These are phyloP conservation scores for Pangasius sanitwongsei DNA, from an alignment of 2,797 vertebrate species.

Conservation along the genomic window DNA sequence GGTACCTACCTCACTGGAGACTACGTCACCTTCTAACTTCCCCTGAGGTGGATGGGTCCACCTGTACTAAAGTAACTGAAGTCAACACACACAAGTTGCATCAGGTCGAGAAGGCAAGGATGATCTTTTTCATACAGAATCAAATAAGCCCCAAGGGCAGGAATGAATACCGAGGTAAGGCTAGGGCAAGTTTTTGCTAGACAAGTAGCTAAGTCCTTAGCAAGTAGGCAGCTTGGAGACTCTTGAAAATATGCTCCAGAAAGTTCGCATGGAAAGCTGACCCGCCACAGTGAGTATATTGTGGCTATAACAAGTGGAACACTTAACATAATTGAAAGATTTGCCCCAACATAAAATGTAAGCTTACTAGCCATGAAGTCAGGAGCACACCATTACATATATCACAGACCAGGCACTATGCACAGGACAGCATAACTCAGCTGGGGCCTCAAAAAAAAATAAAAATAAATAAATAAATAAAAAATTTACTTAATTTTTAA, in stretches of 20 bases:
- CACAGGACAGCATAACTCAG: neutral
- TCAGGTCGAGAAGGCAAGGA: neutral
- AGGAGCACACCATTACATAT: neutral
- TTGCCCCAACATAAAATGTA: neutral
- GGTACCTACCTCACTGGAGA: neutral
- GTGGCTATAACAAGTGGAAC: neutral
- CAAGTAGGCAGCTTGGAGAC: neutral
- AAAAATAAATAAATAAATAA: too few species aligned
- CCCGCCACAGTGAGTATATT: neutral
- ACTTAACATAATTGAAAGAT: neutral
- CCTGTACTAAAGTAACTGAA: neutral
- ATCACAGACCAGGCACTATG: neutral
- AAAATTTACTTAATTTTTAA: neutral
- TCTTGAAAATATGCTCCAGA: neutral
- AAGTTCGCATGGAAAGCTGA: neutral
- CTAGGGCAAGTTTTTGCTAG: neutral
- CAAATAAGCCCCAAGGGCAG: neutral
- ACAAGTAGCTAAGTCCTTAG: neutral
- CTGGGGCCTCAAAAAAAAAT: neutral
- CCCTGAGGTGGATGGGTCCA: neutral
- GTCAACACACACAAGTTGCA: neutral
- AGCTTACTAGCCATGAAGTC: neutral
- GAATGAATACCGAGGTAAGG: neutral
- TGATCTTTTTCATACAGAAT: neutral
- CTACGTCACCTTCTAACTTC: neutral